Conservation (phyloP, 37 sponge, comb jelly and placozoan genomes). For the Spongilla lacustris region DNA sequence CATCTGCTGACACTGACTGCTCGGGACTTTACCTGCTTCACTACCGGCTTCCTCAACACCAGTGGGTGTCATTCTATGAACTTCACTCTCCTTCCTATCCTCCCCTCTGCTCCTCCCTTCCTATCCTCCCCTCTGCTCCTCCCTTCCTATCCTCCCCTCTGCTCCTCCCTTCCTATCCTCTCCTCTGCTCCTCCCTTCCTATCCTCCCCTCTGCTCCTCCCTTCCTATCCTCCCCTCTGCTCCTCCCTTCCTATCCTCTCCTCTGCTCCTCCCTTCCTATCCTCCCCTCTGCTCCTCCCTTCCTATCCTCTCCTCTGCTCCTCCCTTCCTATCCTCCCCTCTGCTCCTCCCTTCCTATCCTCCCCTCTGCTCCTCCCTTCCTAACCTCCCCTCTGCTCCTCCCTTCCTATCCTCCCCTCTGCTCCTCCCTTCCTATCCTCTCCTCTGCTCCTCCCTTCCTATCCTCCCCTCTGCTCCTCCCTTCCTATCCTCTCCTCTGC, state of each 20-base stretch:
- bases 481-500: neutral
- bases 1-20: conserved; percentile 89
- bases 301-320: neutral
- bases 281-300: neutral
- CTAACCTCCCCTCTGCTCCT: no score
- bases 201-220: no score
- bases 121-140: neutral
- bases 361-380: neutral
- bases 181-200: neutral
- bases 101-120: neutral
- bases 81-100: neutral
- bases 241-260: neutral
- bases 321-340: neutral
- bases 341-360: neutral
- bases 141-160: neutral
- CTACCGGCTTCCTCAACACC: conserved; percentile 63
- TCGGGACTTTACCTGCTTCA: conserved; percentile 94
- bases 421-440: neutral
- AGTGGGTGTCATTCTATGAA: conserved; percentile 34
- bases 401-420: no score
- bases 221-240: no score
- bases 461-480: neutral
- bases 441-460: neutral
- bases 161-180: neutral
- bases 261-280: neutral